Base-by-base conservation (phyloP, 1,140 invertebrate species). In the Grapholita molesta region DNA sequence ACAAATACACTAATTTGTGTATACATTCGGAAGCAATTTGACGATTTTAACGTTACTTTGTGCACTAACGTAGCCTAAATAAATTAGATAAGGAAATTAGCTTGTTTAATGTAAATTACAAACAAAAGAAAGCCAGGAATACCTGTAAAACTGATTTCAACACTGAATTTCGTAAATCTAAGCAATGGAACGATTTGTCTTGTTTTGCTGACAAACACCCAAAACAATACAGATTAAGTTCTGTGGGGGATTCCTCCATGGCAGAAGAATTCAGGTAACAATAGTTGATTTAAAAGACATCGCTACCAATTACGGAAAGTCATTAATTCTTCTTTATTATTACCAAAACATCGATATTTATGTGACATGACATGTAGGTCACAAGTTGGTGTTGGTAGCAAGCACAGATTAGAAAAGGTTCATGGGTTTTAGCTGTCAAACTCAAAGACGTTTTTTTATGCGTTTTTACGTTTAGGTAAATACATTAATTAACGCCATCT, bases 81-180 rank as follows among this genome's bases (percentile, higher is more conserved):
- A n/a, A n/a, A n/a, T n/a, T n/a, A n/a, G n/a, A n/a, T n/a, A n/a
- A n/a, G n/a, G n/a, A n/a, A n/a, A n/a, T 38, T 15, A 38, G 6
- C n/a, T 0, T 15, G 35, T 38, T 30, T 30, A 30, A 6, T 48
- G 28, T 68, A 53, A 23, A 30, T 30, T 64, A 15, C n/a, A 64
- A 0, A 25, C 4, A 12, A 28, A 28, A 12, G 4, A 21, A 32
- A 48, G 24, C 11, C 18, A 48, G 38, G 33, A 24, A 55, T 75
- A 80, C 76, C 73, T 76, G 75, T 42, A 77, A 77, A 52, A 66
- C 15, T 18, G 66, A 73, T 35, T 70, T 80, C n/a, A 84, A 57
- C 21, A 70, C 57, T 25, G 73, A 74, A 67, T 72, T 75, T 68
- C 70, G 66, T 66, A 84, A 66, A 55, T 72, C 68, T 65, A 79